Conservation (phyloP, 2,797 vertebrate species). For the Aratinga solstitialis region DNA sequence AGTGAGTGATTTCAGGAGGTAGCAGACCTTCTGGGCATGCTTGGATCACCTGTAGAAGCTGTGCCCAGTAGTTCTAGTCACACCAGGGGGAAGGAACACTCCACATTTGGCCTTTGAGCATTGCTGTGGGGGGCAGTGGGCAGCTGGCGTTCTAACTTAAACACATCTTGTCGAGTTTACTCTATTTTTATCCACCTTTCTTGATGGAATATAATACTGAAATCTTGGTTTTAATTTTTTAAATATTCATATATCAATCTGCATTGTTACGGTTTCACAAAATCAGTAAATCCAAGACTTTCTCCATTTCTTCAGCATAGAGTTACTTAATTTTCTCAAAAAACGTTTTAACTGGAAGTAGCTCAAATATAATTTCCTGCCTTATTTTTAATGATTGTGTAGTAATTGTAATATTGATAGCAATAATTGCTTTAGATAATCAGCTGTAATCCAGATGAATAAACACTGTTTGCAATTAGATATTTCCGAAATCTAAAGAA, state of each 20-base stretch:
- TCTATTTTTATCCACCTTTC: background rate
- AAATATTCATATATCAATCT: background rate
- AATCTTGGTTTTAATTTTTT: background rate
- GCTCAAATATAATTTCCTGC: background rate
- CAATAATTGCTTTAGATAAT: background rate
- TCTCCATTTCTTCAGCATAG: background rate
- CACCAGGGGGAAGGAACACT: background rate
- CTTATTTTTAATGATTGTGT: background rate
- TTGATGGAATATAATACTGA: background rate
- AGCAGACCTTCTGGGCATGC: background rate
- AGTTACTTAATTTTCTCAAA: background rate
- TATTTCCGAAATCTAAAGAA: background rate
- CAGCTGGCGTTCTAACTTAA: background rate
- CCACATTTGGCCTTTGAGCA: rapidly evolving
- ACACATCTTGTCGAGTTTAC: background rate
- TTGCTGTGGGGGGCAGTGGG: background rate
- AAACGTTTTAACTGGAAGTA: background rate
- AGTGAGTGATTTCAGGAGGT: background rate
- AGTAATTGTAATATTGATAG: background rate
- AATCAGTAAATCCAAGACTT: background rate
- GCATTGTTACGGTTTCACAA: background rate
- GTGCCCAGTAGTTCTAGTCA: background rate
- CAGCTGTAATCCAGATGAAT: background rate
- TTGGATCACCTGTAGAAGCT: background rate
- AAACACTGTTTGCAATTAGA: background rate